These are phyloP conservation scores for Bryconaethiops microstoma DNA, from an alignment of 2,797 vertebrate species.

Conservation along the genomic window DNA sequence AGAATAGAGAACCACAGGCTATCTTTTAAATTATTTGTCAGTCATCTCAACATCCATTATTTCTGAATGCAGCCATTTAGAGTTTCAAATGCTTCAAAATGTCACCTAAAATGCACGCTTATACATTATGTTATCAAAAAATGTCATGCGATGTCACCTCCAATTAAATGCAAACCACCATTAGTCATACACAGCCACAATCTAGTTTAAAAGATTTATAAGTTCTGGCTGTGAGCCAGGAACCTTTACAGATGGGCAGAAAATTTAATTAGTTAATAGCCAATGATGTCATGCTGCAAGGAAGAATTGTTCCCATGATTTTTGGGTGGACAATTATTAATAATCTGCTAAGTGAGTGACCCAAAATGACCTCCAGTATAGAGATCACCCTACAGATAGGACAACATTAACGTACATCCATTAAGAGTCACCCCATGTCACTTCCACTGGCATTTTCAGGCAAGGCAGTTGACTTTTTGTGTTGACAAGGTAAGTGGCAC, in stretches of 20 bases:
- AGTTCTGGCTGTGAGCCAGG: conserved; percentile 71
- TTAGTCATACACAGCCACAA: conserved; percentile 70
- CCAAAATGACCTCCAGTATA: conserved; percentile 45
- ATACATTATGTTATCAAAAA: conserved; percentile 7
- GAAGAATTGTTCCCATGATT: conserved; percentile 64
- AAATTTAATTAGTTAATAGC: conserved; percentile 82
- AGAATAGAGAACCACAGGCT: neutral
- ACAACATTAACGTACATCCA: conserved; percentile 53
- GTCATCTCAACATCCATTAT: neutral
- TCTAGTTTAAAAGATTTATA: conserved; percentile 76
- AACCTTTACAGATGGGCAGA: conserved; percentile 68
- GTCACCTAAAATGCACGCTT: neutral
- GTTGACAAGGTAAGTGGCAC: conserved; percentile 40
- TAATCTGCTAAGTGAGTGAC: conserved; percentile 70
- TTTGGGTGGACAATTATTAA: conserved; percentile 71
- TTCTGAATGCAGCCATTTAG: neutral
- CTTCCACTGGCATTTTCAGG: conserved; percentile 38
- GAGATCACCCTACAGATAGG: conserved; percentile 19
- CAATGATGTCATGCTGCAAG: conserved; percentile 80
- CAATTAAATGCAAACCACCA: conserved; percentile 74
- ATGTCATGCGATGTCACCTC: conserved; percentile 45
- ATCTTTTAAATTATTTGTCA: conserved; percentile 12
- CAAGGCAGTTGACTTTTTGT: conserved; percentile 44
- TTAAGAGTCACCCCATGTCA: conserved; percentile 53
- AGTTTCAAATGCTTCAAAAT: neutral